phyloP scores from a whole-genome alignment of 1,140 invertebrate species.

The Papilio glaucus region DNA sequence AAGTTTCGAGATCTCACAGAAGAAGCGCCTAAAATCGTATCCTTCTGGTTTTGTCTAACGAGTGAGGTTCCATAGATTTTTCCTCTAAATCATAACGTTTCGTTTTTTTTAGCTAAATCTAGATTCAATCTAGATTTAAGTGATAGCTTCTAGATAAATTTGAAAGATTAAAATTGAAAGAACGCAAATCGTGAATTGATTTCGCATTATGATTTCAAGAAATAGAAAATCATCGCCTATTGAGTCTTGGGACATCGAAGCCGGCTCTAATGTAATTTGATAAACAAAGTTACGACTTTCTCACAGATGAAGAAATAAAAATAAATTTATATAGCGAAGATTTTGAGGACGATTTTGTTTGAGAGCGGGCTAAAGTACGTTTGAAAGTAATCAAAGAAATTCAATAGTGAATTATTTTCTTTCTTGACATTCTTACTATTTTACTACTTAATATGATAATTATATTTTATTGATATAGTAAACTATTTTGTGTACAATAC shows the following conservation, averaged over 20 bases:
- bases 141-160: neutral
- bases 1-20: too few species aligned
- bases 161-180: neutral
- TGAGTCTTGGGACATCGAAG: neutral
- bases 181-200: neutral
- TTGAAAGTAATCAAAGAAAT: neutral
- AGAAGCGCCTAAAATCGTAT: too few species aligned
- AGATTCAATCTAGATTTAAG: too few species aligned
- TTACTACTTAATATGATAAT: neutral
- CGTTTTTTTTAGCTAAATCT: too few species aligned
- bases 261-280: constrained; percentile 16
- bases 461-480: neutral
- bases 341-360: constrained; percentile 12
- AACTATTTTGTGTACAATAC: neutral
- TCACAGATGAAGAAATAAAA: constrained; percentile 19
- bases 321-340: constrained; percentile 28
- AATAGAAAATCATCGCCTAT: neutral
- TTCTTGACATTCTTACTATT: neutral
- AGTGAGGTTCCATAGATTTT: too few species aligned
- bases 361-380: neutral
- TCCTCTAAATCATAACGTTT: too few species aligned
- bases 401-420: neutral
- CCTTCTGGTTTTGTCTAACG: too few species aligned
- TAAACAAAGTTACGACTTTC: constrained; percentile 35
- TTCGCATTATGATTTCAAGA: constrained; percentile 6